Base-by-base conservation (phyloP, 2,113 vertebrate genomes). In the Brachyistius frenatus region DNA sequence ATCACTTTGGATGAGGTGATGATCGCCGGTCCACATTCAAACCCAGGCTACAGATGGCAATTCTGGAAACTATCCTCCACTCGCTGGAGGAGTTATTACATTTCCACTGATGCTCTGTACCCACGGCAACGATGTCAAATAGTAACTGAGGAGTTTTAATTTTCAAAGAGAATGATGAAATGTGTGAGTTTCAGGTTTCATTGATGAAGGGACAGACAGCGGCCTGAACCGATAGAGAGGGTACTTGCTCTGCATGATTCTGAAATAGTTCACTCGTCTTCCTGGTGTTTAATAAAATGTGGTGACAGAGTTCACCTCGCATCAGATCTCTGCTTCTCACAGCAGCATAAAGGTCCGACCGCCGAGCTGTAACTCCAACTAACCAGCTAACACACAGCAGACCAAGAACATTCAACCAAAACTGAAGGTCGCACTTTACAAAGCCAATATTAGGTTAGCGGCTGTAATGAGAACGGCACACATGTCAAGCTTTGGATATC, bases 161-260 rank as follows among this genome's bases (percentile, higher is more conserved):
- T 66, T 86, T 83, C 46, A 55, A 66, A 61, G 16, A 61, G 46
- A 73, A 73, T 69, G 46, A 23, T 66, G 57, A 62, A 72, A 71
- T 4, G 60, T 80, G 62, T 73, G 54, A 44, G 49, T 73, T 44
- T 35, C 53, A 68, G 64, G 32, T 56, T 52, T 6, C 35, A 31
- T 39, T 4, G 54, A 66, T 68, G 32, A 54, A 55, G 36, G 50
- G 32, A 66, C 44, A 53, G 39, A 52, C 55, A 56, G 37, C 47
- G 36, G 57, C 67, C 32, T 55, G 56, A 74, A 67, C 39, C 70
- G 52, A 74, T 76, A 41, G 50, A 76, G 33, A 33, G 41, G 37
- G 63, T 67, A 57, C 36, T 76, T 33, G 54, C 76, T 81, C 75
- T 81, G 65, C 81, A 89, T 80, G 70, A 71, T 75, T 81, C 83